A percentile compares a stretch with the other conserved stretches of the same genome.
phyloP scores from a whole-genome alignment of 1,140 invertebrate genomes.

The Drosophila pallidifrons region DNA sequence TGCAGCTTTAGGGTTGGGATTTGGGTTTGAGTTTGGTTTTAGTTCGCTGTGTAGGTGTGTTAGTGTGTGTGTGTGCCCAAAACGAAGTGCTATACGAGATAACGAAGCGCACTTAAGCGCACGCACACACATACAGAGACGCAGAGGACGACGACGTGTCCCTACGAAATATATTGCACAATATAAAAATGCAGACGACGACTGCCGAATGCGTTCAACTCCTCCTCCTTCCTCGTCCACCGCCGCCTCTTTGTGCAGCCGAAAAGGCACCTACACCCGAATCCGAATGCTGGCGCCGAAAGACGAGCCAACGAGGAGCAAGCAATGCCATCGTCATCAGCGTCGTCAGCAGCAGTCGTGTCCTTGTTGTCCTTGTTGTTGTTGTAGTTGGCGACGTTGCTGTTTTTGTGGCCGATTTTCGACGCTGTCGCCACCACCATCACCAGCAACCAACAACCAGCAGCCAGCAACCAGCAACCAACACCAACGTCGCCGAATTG shows the following conservation, averaged over 20 bases:
- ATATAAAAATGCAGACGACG: slow-evolving; percentile 81
- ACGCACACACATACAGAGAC: slow-evolving; percentile 52
- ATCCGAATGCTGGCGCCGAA: slow-evolving; percentile 67
- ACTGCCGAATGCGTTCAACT: slow-evolving; percentile 66
- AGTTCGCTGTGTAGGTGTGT: slow-evolving; percentile 35
- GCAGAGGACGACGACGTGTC: slow-evolving; percentile 43
- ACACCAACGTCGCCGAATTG: slow-evolving; percentile 32
- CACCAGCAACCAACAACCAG: not conserved
- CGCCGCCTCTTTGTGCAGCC: slow-evolving; percentile 30
- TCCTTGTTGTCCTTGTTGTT: slow-evolving; percentile 4
- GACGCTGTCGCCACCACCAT: slow-evolving; percentile 50
- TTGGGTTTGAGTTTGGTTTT: slow-evolving; percentile 68
- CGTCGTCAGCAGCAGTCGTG: not conserved
- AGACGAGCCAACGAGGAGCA: slow-evolving; percentile 74
- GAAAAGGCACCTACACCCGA: slow-evolving; percentile 72
- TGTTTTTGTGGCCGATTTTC: slow-evolving; percentile 82
- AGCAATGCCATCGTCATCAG: slow-evolving; percentile 49
- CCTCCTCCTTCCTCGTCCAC: no score
- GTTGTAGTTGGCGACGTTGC: slow-evolving; percentile 38
- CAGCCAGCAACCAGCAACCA: not conserved
- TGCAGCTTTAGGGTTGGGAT: slow-evolving; percentile 50
- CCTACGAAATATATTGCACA: slow-evolving; percentile 82
- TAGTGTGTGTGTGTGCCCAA: slow-evolving; percentile 61
- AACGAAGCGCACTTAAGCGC: slow-evolving; percentile 81
- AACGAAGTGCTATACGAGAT: slow-evolving; percentile 83